phyloP scores from a whole-genome alignment of 2,888 invertebrate genomes.

The Arge pagana region DNA sequence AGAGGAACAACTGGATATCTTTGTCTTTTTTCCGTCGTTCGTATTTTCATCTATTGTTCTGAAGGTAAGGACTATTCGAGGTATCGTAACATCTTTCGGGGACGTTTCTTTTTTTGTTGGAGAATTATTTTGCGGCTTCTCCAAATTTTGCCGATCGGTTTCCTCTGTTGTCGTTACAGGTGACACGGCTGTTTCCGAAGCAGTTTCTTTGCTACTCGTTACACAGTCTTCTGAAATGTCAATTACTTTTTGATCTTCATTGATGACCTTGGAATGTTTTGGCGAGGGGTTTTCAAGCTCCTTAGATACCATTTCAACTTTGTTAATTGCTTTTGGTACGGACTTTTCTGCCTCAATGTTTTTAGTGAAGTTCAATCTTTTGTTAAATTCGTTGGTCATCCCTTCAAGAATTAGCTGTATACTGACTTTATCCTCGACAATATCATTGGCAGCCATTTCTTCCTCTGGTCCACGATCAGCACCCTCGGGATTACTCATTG shows the following conservation, averaged over 20 bases:
- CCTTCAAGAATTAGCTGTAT: conserved; percentile 54
- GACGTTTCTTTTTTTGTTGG: conserved; percentile 45
- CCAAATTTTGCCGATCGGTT: background rate
- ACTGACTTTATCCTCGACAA: conserved; percentile 47
- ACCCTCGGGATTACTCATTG: conserved; percentile 18
- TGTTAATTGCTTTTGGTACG: conserved; percentile 19
- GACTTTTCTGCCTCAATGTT: conserved; percentile 25
- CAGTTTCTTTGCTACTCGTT: background rate
- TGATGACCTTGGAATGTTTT: conserved; percentile 22
- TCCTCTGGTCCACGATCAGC: conserved; percentile 37
- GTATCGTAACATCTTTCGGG: conserved; percentile 57
- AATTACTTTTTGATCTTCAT: conserved; percentile 20
- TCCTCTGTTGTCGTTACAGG: background rate
- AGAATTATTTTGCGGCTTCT: too few species aligned
- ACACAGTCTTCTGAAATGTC: background rate
- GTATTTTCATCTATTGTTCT: conserved; percentile 61
- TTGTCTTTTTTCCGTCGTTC: conserved; percentile 53
- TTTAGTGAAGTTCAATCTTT: conserved; percentile 37
- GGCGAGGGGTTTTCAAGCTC: conserved; percentile 17
- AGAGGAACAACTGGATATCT: conserved; percentile 53
- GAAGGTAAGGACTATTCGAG: conserved; percentile 67
- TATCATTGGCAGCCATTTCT: conserved; percentile 39
- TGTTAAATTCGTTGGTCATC: conserved; percentile 56
- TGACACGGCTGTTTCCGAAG: background rate
- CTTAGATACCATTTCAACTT: conserved; percentile 27